Base-by-base conservation (phyloP, 92 coral and sea anemone genomes). In the Epizoanthus fatuus region DNA sequence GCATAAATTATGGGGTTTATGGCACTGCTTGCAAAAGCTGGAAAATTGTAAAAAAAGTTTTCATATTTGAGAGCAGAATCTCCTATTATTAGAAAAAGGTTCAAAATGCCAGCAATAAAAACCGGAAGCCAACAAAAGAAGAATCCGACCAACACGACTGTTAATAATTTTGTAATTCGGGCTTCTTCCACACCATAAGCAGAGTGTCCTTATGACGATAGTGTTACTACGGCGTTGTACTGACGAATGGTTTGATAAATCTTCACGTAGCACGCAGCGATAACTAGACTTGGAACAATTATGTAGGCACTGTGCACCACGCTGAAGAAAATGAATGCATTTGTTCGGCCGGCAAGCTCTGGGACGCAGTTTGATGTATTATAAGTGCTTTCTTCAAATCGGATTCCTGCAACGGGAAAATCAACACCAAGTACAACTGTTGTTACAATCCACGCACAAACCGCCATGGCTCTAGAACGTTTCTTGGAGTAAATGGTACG, bases 1-100 rank as follows among this genome's bases (percentile, higher is more conserved):
- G 78, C 78, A 15, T 54, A 72, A 22, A 72, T 45, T 12, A 72
- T 20, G 3, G 78, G 78, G 44, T 72, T 72, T 38, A 72, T 45
- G 42, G 35, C 78, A 3, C 62, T 72, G 62, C 56, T 51, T 4
- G 56, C 10, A 10, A 32, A 49, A 7, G n/a, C 11, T 1, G 78
- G 78, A 22, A 49, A 72, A 22, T 22, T 4, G 14, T 52, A 72
- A 40, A 3, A 72, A 29, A 72, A 72, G 32, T 11, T 52, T 40
- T 38, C 4, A 29, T 44, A 72, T 37, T 52, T 72, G 16, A 49
- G 29, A 14, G 37, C 62, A 3, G 16, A 4, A 19, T 3, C 17
- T 17, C 59, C 10, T 47, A 22, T 72, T 47, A 47, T 22, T 35
- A 13, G 10, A 54, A 22, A 72, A 72, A 44, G 12, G 38, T 29